Evolutionary conservation across 2,113 vertebrate genomes (phyloP).

Genomic region (Cyprinus carpio): DNA sequence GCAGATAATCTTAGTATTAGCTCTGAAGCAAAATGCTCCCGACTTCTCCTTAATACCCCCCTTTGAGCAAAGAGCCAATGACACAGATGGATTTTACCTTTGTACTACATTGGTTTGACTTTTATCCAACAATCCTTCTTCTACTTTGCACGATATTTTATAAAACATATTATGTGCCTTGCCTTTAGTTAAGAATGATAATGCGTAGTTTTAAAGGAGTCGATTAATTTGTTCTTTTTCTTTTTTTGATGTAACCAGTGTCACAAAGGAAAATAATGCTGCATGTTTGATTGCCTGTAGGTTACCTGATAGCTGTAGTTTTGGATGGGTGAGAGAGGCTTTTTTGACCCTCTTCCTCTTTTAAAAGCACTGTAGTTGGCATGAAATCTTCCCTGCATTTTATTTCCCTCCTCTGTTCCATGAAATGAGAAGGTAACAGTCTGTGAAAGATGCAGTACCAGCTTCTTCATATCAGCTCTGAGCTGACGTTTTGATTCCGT

Average conservation of each 20-base stretch:
- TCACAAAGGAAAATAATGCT: slow-evolving; percentile 72
- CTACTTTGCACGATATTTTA: slow-evolving; percentile 94
- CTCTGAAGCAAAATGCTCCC: slow-evolving; percentile 70
- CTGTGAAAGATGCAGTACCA: slow-evolving; percentile 76
- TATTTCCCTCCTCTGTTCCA: slow-evolving; percentile 37
- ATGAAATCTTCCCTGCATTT: slow-evolving; percentile 41
- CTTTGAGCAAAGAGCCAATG: slow-evolving; percentile 54
- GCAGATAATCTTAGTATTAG: slow-evolving; percentile 76
- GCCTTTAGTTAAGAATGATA: slow-evolving; percentile 81
- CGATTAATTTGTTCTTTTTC: slow-evolving; percentile 50
- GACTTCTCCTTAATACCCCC: slow-evolving; percentile 33
- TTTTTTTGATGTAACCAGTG: slow-evolving; percentile 65
- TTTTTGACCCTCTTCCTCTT: not conserved
- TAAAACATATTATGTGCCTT: slow-evolving; percentile 98
- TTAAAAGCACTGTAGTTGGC: slow-evolving; percentile 37
- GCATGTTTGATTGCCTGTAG: slow-evolving; percentile 83
- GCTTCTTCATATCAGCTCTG: slow-evolving; percentile 47
- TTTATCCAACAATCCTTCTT: slow-evolving; percentile 68
- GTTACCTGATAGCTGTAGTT: slow-evolving; percentile 36
- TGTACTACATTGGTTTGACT: slow-evolving; percentile 62
- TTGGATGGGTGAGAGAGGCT: slow-evolving; percentile 31
- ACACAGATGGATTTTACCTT: slow-evolving; percentile 57
- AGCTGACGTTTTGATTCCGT: not conserved
- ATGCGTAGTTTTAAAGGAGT: slow-evolving; percentile 73
- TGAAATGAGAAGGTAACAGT: slow-evolving; percentile 51